Base-by-base conservation (phyloP, 2,797 vertebrate genomes). In the Nyctibius grandis region DNA sequence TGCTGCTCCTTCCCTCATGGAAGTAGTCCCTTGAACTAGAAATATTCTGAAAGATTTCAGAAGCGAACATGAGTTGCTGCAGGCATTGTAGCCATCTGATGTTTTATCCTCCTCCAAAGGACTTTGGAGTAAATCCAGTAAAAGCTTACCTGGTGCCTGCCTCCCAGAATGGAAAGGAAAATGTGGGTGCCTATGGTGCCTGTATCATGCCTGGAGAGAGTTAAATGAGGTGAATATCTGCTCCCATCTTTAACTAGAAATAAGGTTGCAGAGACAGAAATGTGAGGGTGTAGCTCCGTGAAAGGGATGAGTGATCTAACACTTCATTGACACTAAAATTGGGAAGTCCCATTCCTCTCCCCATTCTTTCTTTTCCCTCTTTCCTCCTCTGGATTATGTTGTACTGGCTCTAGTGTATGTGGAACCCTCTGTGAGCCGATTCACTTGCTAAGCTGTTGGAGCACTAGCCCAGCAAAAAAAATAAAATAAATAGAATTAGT, bases 191-290 rank as follows among this genome's bases (percentile, higher is more conserved):
- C 44, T 64, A 3, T n/a, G 28, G 45, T 60, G 29, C 12, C 10
- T 6, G 11, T 29, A 38, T 19, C 9, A 9, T 3, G 5, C 1
- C 1, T 61, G 44, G 36, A 48, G 36, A 44, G 1, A 36, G 33
- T 34, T 79, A 53, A 40, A 34, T 40, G 21, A 85, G 9, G 34
- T 56, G 53, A 89, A 48, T 57, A 73, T 48, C 36, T 87, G 28
- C 28, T 85, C n/a, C 21, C 8, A 7, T 33, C 44, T 87, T 82
- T 54, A 79, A 70, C 25, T 22, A 69, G 28, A 87, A 92, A 78
- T 29, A 59, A 69, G 8, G 29, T 4, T 85, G 47, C 59, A 67
- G 72, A 88, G 47, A 69, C 15, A 75, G 42, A 82, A 75, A 61
- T 1, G 2, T 61, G 42, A 44, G 21, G 10, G 5, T 47, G 38